Evolutionary conservation across 2,888 invertebrate genomes (phyloP), one percentile per base, ranked within the genome.

Genomic region (Drosophila maculinotata): DNA sequence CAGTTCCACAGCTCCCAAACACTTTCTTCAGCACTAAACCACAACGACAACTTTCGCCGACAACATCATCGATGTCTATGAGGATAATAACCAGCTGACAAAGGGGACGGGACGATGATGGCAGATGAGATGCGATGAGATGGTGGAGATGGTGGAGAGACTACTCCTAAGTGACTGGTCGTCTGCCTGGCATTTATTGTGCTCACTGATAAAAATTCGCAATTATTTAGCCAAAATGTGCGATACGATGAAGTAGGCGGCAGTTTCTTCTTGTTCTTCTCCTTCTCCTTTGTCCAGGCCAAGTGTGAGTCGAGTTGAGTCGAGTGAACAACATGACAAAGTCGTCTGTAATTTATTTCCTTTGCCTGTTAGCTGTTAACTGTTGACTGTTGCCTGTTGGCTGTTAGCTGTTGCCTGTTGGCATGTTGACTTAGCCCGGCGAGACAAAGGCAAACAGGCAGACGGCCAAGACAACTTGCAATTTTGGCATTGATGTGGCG

Each of bases 181-280:
- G 66, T 48, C 69, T 66, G 86, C 44, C 70, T 69, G 86, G 64
- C 79, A 68, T 75, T 82, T 82, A 82, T 85, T 82, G 81, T 69
- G 67, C 53, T 69, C 76, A 53, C 69, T 58, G 77, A 83, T 83
- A 83, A 84, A 84, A 84, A 84, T 84, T 86, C n/a, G 83, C 84
- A 84, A 84, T 84, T 84, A 84, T 84, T 84, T 86, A 77, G 84
- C 76, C 69, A 64, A 79, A 81, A 81, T 82, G 79, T 69, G 69
- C 48, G 64, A 28, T 42, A 36, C 36, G 53, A 49, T 57, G 69
- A 15, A 51, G 59, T 31, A 23, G 62, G 44, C 53, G 57, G 33
- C n/a, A 17, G 17, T 9, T 5, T 12, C 44, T 9, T 10, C 17
- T 17, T 10, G 4, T 30, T 30, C 9, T n/a, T 31, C n/a, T 1